Conservation (phyloP, 2,888 invertebrate genomes). For the Nomada goodeniana region DNA sequence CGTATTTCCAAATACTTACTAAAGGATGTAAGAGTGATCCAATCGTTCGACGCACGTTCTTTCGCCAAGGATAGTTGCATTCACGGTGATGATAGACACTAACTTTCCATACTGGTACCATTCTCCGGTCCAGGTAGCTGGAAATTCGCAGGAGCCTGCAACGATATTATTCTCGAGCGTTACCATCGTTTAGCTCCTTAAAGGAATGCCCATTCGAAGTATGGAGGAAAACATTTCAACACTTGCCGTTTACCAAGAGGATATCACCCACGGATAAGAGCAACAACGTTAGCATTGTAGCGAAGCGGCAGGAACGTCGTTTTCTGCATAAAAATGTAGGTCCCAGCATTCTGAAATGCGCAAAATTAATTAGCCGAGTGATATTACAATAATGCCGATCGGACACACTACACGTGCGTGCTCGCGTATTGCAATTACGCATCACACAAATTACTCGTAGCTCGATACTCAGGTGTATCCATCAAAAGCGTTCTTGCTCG, state of each 20-base stretch:
- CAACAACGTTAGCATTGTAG: conserved; percentile 75
- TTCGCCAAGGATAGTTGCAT: conserved; percentile 86
- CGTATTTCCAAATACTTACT: conserved; percentile 71
- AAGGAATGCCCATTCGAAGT: background rate
- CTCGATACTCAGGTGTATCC: too few species aligned
- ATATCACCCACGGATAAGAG: conserved; percentile 74
- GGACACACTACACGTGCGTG: too few species aligned
- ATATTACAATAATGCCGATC: background rate
- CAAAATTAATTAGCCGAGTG: background rate
- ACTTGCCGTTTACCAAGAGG: conserved; percentile 81
- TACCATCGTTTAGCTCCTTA: background rate
- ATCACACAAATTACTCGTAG: too few species aligned
- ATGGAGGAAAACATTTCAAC: background rate
- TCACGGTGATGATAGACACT: conserved; percentile 80
- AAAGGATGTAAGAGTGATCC: conserved; percentile 86
- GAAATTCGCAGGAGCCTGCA: conserved; percentile 90
- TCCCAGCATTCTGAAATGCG: conserved; percentile 80
- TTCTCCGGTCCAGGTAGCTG: conserved; percentile 88
- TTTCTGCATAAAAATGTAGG: conserved; percentile 74
- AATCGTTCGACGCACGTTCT: conserved; percentile 87
- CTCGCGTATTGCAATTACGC: too few species aligned
- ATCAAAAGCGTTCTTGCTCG: too few species aligned
- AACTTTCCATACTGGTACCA: conserved; percentile 91
- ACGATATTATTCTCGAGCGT: conserved; percentile 71
- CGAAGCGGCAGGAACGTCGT: conserved; percentile 76